Evolutionary conservation across 23 tunicate species (phyloP).

Genomic region (Corella eumyota): DNA sequence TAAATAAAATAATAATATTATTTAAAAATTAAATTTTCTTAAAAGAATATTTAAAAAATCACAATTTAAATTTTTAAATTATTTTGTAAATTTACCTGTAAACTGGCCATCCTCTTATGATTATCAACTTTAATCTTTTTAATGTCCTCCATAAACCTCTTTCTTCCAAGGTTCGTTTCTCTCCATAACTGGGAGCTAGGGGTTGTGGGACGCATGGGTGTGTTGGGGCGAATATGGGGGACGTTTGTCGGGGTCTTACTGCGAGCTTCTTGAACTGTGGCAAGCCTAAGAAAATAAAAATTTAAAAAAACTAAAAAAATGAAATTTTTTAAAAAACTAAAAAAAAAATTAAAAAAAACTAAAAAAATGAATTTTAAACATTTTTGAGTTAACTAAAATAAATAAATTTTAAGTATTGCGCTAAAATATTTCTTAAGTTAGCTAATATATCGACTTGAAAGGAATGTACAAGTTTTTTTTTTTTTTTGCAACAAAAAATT

Average conservation of each 20-base stretch:
- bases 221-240: slow-evolving; percentile 25
- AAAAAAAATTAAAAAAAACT: neutral
- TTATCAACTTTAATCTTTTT: slow-evolving; percentile 32
- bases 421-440: too few relatives aligned
- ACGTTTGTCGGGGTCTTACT: slow-evolving; percentile 49
- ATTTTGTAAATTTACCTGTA: slow-evolving; percentile 30
- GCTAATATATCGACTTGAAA: too few relatives aligned
- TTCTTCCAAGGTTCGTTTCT: slow-evolving; percentile 17
- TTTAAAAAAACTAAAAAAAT: too few relatives aligned
- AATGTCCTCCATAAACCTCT: slow-evolving; percentile 32
- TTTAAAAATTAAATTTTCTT: too few relatives aligned
- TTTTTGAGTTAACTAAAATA: too few relatives aligned
- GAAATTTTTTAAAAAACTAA: neutral
- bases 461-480: too few relatives aligned
- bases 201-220: slow-evolving; percentile 19
- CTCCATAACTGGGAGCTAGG: neutral
- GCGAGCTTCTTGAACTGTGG: slow-evolving; percentile 78
- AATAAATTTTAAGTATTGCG: too few relatives aligned
- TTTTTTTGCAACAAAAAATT: too few relatives aligned
- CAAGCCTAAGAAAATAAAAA: slow-evolving; percentile 25
- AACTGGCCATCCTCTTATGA: slow-evolving; percentile 62
- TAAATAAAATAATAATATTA: too few relatives aligned
- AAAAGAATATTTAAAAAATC: too few relatives aligned
- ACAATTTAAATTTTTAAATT: too few relatives aligned
- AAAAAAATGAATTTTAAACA: too few relatives aligned